Conservation (phyloP, 1,140 invertebrate species). For the Diprion similis region DNA sequence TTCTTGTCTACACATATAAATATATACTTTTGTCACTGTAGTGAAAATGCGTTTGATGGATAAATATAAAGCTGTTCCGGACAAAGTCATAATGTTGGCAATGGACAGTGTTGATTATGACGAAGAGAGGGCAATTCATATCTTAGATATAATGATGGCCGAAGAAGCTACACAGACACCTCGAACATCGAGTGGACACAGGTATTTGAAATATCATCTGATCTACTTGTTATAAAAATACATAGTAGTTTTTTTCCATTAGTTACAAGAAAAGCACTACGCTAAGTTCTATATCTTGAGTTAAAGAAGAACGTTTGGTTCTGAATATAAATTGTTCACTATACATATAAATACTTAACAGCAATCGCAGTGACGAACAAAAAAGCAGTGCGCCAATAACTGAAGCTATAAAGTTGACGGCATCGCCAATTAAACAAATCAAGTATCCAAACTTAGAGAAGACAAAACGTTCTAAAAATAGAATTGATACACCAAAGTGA, state of each 20-base stretch:
- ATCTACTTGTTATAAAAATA: too few species aligned
- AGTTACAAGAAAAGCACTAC: too few species aligned
- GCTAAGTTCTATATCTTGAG: too few species aligned
- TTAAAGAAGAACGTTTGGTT: too few species aligned
- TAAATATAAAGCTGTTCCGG: slow-evolving; percentile 77
- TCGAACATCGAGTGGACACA: slow-evolving; percentile 55
- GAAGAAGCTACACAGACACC: slow-evolving; percentile 57
- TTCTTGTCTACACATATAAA: slow-evolving; percentile 14
- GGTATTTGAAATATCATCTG: slow-evolving; percentile 34
- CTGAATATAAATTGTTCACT: too few species aligned
- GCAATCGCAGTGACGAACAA: slow-evolving; percentile 52
- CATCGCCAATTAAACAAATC: slow-evolving; percentile 57
- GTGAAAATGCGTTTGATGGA: slow-evolving; percentile 77
- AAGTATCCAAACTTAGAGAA: slow-evolving; percentile 56
- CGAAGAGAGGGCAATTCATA: slow-evolving; percentile 78
- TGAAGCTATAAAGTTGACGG: slow-evolving; percentile 53
- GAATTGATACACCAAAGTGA: slow-evolving; percentile 64
- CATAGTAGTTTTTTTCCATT: too few species aligned
- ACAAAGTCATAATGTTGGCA: slow-evolving; percentile 82
- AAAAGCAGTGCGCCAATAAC: slow-evolving; percentile 55
- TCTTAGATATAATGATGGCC: slow-evolving; percentile 74
- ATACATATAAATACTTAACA: slow-evolving; percentile 24
- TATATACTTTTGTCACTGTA: slow-evolving; percentile 51
- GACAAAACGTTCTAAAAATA: slow-evolving; percentile 58
- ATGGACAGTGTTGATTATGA: slow-evolving; percentile 86